Evolutionary conservation across 2,888 invertebrate genomes (phyloP), one percentile per base, ranked within the genome.

Genomic region (Morpho helenor): DNA sequence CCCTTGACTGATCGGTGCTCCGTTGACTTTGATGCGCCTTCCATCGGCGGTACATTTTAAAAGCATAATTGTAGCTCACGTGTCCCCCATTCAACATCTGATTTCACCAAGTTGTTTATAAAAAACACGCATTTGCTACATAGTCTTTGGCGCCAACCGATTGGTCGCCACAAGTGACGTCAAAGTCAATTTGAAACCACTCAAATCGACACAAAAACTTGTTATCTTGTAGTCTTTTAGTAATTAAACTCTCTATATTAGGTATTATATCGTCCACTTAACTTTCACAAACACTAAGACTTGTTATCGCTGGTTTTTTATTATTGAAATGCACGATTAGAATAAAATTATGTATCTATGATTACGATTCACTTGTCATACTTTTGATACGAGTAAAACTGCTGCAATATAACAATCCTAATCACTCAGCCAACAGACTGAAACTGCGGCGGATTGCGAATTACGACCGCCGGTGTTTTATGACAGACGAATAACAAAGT

Each of bases 31-130:
- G 78, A 90, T 88, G 67, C 86, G 79, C 73, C 87, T 83, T 70
- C 90, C 90, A 76, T 90, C 90, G 64, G 89, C 87, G 68, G 89
- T 88, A 71, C 89, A 90, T 89, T 90, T 90, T 73, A 90, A 80
- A 73, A 90, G 77, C 90, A 90, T 90, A 81, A 75, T 87, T 84
- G 71, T 68, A 74, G 71, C 76, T 80, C 83, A 83, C 78, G 72
- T 79, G 75, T 71, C 73, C 79, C 79, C 79, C 79, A 80, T 82
- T 73, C 70, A 80, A 76, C 76, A 78, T 71, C 68, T 75, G 63
- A 66, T 68, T 74, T 73, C 67, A 67, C 66, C 63, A 69, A 70
- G 75, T 68, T 74, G 73, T 78, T 74, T 73, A 65, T 69, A 65
- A 72, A 72, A 76, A 80, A 77, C 77, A 81, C 74, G 62, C 69